phyloP scores from a whole-genome alignment of 2,888 invertebrate species.

The Acleris laterana region DNA sequence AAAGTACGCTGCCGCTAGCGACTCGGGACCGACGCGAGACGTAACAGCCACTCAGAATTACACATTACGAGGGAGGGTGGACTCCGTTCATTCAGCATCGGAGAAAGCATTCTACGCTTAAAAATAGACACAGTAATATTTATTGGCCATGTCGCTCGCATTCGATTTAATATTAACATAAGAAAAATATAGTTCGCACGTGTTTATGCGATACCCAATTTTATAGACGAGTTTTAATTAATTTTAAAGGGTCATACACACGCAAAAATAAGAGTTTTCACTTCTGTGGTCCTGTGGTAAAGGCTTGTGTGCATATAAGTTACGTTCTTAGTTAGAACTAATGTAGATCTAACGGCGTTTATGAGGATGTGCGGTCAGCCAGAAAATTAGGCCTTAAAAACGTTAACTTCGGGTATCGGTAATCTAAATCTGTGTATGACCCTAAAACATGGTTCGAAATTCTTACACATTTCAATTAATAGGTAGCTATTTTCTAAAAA shows the following conservation, averaged over 20 bases:
- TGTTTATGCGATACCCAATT: constrained; percentile 63
- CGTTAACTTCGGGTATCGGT: too few relatives aligned
- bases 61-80: constrained; percentile 79
- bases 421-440: too few relatives aligned
- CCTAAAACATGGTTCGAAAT: background rate
- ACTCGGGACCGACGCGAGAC: constrained; percentile 47
- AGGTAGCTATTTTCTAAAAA: too few relatives aligned
- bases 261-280: too few relatives aligned
- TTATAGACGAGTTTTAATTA: constrained; percentile 12
- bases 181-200: constrained; percentile 75
- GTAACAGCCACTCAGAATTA: constrained; percentile 56
- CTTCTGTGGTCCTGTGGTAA: too few relatives aligned
- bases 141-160: constrained; percentile 76
- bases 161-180: constrained; percentile 80
- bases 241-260: too few relatives aligned
- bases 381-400: too few relatives aligned
- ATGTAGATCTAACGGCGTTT: too few relatives aligned
- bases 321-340: too few relatives aligned
- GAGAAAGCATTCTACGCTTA: constrained; percentile 81
- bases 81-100: constrained; percentile 80
- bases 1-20: constrained; percentile 39
- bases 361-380: too few relatives aligned
- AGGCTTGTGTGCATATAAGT: too few relatives aligned
- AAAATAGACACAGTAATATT: constrained; percentile 82
- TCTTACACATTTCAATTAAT: too few relatives aligned